These are phyloP conservation scores for Drosophila maculinotata DNA, from an alignment of 2,888 invertebrate species.

Conservation along the genomic window DNA sequence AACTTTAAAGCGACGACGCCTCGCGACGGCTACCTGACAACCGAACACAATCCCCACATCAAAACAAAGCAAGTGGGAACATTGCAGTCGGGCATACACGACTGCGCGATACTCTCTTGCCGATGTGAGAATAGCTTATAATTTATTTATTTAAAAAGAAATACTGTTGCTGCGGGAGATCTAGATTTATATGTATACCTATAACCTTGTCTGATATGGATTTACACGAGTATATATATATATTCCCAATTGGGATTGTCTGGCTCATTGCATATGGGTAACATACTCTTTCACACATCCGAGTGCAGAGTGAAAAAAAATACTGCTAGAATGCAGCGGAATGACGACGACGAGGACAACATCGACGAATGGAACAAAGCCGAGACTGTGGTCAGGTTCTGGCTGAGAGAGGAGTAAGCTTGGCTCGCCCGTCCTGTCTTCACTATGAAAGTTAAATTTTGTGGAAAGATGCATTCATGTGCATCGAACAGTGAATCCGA, in stretches of 20 bases:
- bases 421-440: slow-evolving; percentile 10
- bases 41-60: slow-evolving; percentile 2
- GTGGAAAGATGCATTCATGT: slow-evolving; percentile 80
- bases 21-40: slow-evolving; percentile 23
- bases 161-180: too few species aligned
- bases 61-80: background rate
- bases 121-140: background rate
- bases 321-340: slow-evolving; percentile 18
- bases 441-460: slow-evolving; percentile 74
- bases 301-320: background rate
- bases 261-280: background rate
- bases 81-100: background rate
- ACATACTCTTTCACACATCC: slow-evolving; percentile 1
- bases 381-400: slow-evolving; percentile 8
- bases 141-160: too few species aligned
- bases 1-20: slow-evolving; percentile 42
- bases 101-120: background rate
- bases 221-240: background rate
- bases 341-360: slow-evolving; percentile 12
- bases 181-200: too few species aligned
- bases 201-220: too few species aligned
- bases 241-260: too few species aligned
- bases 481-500: slow-evolving; percentile 73
- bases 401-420: slow-evolving; percentile 1
- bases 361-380: slow-evolving; percentile 23